These are phyloP conservation scores for Sicus ferrugineus DNA, from an alignment of 2,888 invertebrate species.

Conservation along the genomic window DNA sequence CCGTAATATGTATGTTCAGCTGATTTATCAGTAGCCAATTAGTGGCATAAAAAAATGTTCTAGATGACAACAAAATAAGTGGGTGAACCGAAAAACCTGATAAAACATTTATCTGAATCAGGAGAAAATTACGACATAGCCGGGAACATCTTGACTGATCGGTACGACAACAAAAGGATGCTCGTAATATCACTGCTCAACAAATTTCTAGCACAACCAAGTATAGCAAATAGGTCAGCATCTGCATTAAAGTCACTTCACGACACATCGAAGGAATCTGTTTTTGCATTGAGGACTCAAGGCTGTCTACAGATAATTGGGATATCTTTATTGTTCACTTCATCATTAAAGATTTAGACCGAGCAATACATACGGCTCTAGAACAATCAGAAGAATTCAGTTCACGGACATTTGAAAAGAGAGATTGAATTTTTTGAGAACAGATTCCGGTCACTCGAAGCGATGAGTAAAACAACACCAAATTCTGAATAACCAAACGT, in stretches of 20 bases:
- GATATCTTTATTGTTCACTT: neutral
- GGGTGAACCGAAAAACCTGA: too few relatives aligned
- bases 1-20: neutral
- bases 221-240: conserved; percentile 1
- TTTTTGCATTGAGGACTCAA: neutral
- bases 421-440: neutral
- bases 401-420: neutral
- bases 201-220: neutral
- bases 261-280: neutral
- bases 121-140: neutral
- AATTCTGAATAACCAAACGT: neutral
- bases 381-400: neutral
- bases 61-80: too few relatives aligned
- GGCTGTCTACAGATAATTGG: neutral
- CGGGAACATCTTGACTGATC: neutral
- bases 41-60: too few relatives aligned
- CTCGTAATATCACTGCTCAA: neutral
- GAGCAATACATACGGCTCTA: neutral
- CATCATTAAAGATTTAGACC: neutral
- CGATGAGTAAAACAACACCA: neutral
- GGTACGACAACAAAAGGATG: neutral
- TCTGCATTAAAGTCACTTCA: too few relatives aligned
- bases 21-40: too few relatives aligned
- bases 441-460: neutral
- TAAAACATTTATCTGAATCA: too few relatives aligned